Conservation (phyloP, 2,113 vertebrate species). For the Chauna torquata region DNA sequence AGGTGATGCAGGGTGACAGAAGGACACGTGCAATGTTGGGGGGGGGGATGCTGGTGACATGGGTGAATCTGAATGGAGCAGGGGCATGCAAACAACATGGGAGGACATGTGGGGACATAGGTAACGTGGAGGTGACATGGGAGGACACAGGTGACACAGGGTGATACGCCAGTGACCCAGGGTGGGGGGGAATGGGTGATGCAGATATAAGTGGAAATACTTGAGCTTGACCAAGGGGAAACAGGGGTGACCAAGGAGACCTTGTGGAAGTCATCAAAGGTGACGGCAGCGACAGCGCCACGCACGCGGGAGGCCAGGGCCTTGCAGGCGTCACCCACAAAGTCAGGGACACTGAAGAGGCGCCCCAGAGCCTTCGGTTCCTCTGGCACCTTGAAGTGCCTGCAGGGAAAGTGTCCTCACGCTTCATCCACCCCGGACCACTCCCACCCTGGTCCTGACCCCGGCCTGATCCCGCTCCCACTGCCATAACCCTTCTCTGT, state of each 20-base stretch:
- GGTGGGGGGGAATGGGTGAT: too few relatives aligned
- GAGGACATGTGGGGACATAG: neutral
- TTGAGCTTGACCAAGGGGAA: rapidly evolving
- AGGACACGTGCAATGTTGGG: neutral
- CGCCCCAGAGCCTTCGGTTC: constrained; percentile 5
- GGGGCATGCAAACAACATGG: too few relatives aligned
- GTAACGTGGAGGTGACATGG: too few relatives aligned
- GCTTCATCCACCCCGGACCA: too few relatives aligned
- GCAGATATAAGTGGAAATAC: too few relatives aligned
- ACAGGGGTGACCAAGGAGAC: neutral
- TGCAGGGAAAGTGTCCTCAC: constrained; percentile 14
- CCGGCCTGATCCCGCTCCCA: neutral
- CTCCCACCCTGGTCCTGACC: too few relatives aligned
- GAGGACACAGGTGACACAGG: neutral
- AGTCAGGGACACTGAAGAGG: constrained; percentile 87
- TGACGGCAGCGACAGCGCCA: constrained; percentile 88
- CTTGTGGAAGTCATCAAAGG: constrained; percentile 94
- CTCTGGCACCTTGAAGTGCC: constrained; percentile 85
- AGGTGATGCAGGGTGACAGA: neutral
- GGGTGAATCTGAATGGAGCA: neutral
- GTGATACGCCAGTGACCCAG: too few relatives aligned
- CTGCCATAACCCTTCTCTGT: neutral
- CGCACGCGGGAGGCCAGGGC: constrained; percentile 87
- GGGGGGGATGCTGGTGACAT: neutral
- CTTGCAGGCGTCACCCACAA: constrained; percentile 89